Conservation (phyloP, 2,797 vertebrate species). For the Anableps anableps region DNA sequence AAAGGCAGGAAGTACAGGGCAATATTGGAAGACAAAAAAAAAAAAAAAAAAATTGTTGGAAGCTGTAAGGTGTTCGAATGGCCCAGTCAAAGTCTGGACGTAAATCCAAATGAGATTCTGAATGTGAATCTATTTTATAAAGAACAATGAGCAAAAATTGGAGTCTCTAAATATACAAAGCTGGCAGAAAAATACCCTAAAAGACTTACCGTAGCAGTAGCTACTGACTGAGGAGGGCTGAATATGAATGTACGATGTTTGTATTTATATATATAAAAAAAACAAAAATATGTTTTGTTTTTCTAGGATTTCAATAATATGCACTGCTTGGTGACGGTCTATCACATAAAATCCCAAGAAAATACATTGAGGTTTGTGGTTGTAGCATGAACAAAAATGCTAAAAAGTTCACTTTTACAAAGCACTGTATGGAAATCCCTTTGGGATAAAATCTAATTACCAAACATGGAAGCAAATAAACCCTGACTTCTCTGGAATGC, state of each 20-base stretch:
- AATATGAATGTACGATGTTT: background rate
- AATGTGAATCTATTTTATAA: background rate
- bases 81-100: background rate
- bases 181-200: background rate
- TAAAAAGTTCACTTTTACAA: background rate
- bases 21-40: too few species aligned
- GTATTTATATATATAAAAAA: background rate
- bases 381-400: background rate
- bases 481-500: constrained; percentile 22
- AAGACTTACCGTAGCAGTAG: background rate
- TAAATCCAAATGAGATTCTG: background rate
- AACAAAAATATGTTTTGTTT: background rate
- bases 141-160: background rate
- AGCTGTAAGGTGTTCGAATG: background rate
- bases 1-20: background rate
- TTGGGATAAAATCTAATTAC: constrained; percentile 18
- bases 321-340: background rate
- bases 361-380: background rate
- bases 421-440: constrained; percentile 11
- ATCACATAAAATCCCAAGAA: background rate
- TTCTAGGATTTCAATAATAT: background rate
- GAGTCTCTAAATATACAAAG: background rate
- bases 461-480: constrained; percentile 17
- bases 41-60: too few species aligned
- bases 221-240: background rate